Evolutionary conservation across 2,888 invertebrate species (phyloP).

Genomic region (Syrista parreyssii): DNA sequence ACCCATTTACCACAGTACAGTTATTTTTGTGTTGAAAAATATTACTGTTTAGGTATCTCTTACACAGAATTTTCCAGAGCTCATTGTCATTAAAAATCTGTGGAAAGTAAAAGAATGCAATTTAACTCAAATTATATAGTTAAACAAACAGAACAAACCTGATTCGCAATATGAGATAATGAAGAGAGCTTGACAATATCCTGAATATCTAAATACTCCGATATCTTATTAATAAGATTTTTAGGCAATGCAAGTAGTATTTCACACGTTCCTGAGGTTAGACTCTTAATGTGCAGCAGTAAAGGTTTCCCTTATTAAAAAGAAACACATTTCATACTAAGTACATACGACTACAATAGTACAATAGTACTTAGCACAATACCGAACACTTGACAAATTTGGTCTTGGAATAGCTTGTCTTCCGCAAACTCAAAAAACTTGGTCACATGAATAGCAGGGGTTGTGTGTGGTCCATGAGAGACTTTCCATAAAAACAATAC

Average conservation of each 20-base stretch:
- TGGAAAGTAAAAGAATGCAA: too few species aligned
- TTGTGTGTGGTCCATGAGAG: conserved; percentile 54
- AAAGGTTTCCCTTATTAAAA: conserved; percentile 33
- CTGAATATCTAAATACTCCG: conserved; percentile 30
- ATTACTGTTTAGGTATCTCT: background rate
- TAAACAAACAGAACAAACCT: conserved; percentile 26
- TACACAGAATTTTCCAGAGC: background rate
- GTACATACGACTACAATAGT: background rate
- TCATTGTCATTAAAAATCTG: background rate
- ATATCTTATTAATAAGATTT: conserved; percentile 31
- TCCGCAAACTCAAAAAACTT: conserved; percentile 42
- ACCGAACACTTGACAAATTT: conserved; percentile 54
- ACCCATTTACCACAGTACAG: background rate
- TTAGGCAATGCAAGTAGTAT: conserved; percentile 42
- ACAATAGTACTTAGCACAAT: conserved; percentile 4
- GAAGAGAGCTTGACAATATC: conserved; percentile 39
- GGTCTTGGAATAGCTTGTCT: conserved; percentile 45
- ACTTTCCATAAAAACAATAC: conserved; percentile 54
- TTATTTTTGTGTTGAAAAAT: background rate
- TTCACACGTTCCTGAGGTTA: conserved; percentile 27
- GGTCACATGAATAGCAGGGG: conserved; percentile 37
- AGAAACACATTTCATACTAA: conserved; percentile 1
- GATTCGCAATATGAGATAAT: conserved; percentile 33
- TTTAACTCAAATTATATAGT: too few species aligned
- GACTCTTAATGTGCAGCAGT: conserved; percentile 31